phyloP scores from a whole-genome alignment of 92 coral and sea anemone genomes.

The Plumapathes pennacea region DNA sequence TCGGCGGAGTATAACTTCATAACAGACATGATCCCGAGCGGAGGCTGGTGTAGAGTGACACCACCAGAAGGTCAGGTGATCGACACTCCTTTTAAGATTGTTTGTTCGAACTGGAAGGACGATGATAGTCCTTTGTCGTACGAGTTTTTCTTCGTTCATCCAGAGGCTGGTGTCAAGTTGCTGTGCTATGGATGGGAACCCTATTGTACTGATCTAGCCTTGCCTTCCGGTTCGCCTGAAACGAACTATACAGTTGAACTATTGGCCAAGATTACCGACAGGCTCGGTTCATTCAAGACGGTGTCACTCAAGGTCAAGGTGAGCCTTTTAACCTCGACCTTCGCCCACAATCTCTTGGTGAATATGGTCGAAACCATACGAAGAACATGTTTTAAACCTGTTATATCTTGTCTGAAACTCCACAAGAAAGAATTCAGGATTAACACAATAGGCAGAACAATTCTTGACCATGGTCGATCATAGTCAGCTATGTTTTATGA shows the following conservation, averaged over 20 bases:
- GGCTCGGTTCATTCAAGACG: slow-evolving; percentile 43
- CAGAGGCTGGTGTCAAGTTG: slow-evolving; percentile 30
- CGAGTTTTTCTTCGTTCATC: slow-evolving; percentile 52
- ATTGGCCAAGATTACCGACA: slow-evolving; percentile 55
- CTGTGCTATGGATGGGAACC: slow-evolving; percentile 60
- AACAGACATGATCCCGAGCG: slow-evolving; percentile 30
- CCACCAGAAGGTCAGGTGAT: slow-evolving; percentile 52
- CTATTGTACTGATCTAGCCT: slow-evolving; percentile 25
- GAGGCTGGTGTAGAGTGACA: slow-evolving; percentile 49
- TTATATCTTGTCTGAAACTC: no score
- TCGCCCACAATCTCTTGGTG: no score
- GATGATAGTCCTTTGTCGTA: slow-evolving; percentile 74
- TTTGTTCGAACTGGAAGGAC: slow-evolving; percentile 68
- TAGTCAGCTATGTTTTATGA: no score
- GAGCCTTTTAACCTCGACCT: no score
- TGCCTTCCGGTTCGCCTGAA: slow-evolving; percentile 52
- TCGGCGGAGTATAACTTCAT: slow-evolving; percentile 12
- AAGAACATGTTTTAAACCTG: no score
- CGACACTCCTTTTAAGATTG: slow-evolving; percentile 47
- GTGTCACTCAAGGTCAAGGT: slow-evolving; percentile 48
- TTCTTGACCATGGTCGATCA: no score
- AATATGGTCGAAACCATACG: no score
- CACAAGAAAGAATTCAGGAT: no score
- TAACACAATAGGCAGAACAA: no score
- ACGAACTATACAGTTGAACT: slow-evolving; percentile 25